Evolutionary conservation across 1,140 invertebrate species (phyloP).

Genomic region (Caenorhabditis latens): DNA sequence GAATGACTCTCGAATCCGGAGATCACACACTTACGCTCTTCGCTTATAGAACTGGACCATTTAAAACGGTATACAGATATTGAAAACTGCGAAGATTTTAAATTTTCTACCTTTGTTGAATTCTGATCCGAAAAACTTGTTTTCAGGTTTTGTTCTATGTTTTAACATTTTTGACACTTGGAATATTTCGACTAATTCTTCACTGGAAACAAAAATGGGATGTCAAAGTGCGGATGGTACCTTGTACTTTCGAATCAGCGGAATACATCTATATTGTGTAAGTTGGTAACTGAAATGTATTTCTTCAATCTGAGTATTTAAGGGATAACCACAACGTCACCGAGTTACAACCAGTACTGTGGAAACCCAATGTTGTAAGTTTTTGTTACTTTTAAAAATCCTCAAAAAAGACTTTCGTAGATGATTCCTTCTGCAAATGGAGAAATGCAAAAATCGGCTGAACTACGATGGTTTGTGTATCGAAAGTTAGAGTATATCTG

Average conservation of each 20-base stretch:
- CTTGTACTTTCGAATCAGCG: slow-evolving; percentile 68
- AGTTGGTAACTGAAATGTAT: slow-evolving; percentile 14
- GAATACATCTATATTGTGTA: slow-evolving; percentile 72
- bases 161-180: slow-evolving; percentile 66
- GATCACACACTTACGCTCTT: slow-evolving; percentile 71
- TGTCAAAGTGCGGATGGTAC: slow-evolving; percentile 65
- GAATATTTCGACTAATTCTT: slow-evolving; percentile 72
- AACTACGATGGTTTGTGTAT: slow-evolving; percentile 60
- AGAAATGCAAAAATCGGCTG: slow-evolving; percentile 59
- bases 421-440: slow-evolving; percentile 60
- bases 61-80: slow-evolving; percentile 63
- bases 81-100: neutral
- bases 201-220: slow-evolving; percentile 73
- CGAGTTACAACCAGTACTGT: slow-evolving; percentile 62
- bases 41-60: slow-evolving; percentile 66
- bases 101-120: neutral
- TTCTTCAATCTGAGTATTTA: slow-evolving; percentile 53
- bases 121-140: neutral
- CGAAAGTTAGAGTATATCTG: slow-evolving; percentile 62
- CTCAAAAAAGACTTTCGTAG: neutral
- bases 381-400: neutral
- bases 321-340: slow-evolving; percentile 74
- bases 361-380: neutral
- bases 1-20: slow-evolving; percentile 60
- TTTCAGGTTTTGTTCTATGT: slow-evolving; percentile 53